Evolutionary conservation across 23 tunicate genomes (phyloP), one percentile per base, ranked within the genome.

Genomic region (Oikopleura dioica): DNA sequence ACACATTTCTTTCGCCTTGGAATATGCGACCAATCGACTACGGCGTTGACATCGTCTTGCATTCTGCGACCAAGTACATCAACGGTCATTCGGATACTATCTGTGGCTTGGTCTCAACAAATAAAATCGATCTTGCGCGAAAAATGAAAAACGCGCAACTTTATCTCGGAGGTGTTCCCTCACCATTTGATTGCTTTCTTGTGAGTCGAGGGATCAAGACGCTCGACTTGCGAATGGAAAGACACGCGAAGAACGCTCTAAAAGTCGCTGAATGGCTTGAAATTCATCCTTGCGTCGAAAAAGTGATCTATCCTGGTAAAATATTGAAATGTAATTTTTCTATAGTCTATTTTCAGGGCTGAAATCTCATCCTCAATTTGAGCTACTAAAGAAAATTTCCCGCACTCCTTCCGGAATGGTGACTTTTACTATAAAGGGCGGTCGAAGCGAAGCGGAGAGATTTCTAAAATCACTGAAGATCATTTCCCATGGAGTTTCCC

Each of bases 381-480:
- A 84, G 68, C 77, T 89, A 38, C 82, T 89, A 79, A 84, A 81
- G 78, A 84, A 84, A n/a, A n/a, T n/a, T n/a, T n/a, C n/a, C n/a
- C n/a, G n/a, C n/a, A n/a, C n/a, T n/a, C n/a, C n/a, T 69, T 84
- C 96, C 23, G 96, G 96, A 1, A 89, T 89, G 96, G 77, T 89
- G 23, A 81, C 82, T n/a, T 89, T 84, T 38, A 84, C 89, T 89
- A 36, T 89, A 78, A 84, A 88, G 50, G 68, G 69, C 36, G 89
- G 84, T n/a, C n/a, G n/a, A 77, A 75, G 84, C 32, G 79, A 84
- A 78, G 67, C 86, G 28, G 82, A 89, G 36, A 77, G 38, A 24
- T 84, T 89, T 68, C 77, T 89, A 30, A 37, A 38, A 35, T 33
- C 59, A 35, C 69, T 89, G 37, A 84, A 84, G 76, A 84, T 84